Evolutionary conservation across 2,797 vertebrate species (phyloP).

Genomic region (Chaenodraco wilsoni): DNA sequence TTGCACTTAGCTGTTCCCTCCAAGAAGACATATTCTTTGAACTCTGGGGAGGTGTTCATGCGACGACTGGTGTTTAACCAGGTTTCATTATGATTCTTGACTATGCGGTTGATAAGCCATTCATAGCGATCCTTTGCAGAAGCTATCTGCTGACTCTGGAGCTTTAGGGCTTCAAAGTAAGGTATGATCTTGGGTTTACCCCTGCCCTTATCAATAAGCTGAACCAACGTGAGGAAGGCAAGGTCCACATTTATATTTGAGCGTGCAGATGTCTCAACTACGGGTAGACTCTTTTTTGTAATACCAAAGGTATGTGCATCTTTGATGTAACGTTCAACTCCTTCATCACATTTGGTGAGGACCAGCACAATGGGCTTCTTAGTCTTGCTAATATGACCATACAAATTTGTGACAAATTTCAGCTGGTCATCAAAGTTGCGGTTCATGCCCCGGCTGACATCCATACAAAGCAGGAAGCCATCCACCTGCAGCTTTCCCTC

Average conservation of each 20-base stretch:
- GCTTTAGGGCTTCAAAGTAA: conserved; percentile 97
- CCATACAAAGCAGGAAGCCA: conserved; percentile 94
- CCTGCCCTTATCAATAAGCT: conserved; percentile 92
- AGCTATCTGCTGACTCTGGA: conserved; percentile 97
- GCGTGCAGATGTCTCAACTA: conserved; percentile 96
- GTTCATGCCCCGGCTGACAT: conserved; percentile 99
- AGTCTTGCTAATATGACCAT: conserved; percentile 94
- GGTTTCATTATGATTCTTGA: conserved; percentile 94
- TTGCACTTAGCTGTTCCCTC: conserved; percentile 97
- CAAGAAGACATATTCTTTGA: conserved; percentile 95
- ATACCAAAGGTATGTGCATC: conserved; percentile 96
- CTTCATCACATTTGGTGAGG: conserved; percentile 97
- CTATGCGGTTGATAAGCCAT: conserved; percentile 92
- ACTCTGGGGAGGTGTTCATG: conserved; percentile 92
- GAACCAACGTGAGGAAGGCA: conserved; percentile 93
- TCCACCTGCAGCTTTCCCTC: conserved; percentile 97
- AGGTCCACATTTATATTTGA: conserved; percentile 97
- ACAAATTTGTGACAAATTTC: conserved; percentile 95
- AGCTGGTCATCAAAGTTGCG: conserved; percentile 98
- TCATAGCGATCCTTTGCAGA: conserved; percentile 97
- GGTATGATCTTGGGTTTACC: conserved; percentile 97
- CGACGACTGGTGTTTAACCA: conserved; percentile 88
- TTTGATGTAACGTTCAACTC: conserved; percentile 97
- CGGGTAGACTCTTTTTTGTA: conserved; percentile 96
- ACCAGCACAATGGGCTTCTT: conserved; percentile 95